Conservation (phyloP, 2,113 vertebrate genomes). For the Phalacrocorax carbo region DNA sequence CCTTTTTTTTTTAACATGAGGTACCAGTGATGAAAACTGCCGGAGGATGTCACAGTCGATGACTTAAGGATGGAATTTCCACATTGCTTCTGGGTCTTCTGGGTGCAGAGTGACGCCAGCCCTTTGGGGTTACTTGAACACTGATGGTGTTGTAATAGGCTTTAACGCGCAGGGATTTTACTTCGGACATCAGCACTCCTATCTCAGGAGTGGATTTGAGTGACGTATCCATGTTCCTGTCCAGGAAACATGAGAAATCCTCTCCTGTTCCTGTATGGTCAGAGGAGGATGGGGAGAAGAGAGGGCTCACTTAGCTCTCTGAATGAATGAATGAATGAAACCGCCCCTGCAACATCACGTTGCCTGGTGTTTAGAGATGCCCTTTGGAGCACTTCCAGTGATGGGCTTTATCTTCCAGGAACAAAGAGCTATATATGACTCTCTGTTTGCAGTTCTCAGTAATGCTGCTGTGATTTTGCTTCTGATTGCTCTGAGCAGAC, state of each 20-base stretch:
- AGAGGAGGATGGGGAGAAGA: neutral
- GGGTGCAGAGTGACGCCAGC: slow-evolving; percentile 21
- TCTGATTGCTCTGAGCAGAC: neutral
- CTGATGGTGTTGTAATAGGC: slow-evolving; percentile 18
- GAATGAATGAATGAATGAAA: neutral
- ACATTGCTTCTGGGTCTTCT: neutral
- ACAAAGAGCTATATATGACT: neutral
- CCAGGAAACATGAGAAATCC: neutral
- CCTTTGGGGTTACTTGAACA: neutral
- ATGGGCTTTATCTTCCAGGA: neutral
- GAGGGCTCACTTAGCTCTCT: neutral
- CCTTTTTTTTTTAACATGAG: neutral
- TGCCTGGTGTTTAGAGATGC: neutral
- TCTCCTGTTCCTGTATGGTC: neutral
- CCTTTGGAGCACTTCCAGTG: neutral
- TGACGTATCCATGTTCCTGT: neutral
- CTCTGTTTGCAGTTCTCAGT: neutral
- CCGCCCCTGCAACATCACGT: rapidly evolving
- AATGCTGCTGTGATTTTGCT: neutral
- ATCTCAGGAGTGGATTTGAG: neutral
- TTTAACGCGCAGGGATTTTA: neutral
- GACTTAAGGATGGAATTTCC: slow-evolving; percentile 63
- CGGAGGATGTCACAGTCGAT: neutral
- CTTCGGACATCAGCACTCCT: neutral
- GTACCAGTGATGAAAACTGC: slow-evolving; percentile 32